These are phyloP conservation scores for Drosophila yooni DNA, from an alignment of 2,888 invertebrate genomes.

Conservation along the genomic window DNA sequence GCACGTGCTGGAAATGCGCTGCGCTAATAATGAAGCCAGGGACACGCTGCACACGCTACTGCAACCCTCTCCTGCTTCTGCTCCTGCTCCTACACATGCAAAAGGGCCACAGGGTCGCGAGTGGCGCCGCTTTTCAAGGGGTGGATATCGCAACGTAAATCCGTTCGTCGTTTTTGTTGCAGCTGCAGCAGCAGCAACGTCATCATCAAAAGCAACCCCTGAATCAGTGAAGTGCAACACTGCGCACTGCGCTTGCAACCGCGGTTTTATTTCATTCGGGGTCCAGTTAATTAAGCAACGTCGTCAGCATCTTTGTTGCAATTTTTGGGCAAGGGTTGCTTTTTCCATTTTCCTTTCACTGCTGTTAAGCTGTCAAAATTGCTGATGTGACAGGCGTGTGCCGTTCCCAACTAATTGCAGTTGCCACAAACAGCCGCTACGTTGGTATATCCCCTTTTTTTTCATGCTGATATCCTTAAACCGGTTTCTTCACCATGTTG, in stretches of 20 bases:
- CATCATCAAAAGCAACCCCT: conserved; percentile 56
- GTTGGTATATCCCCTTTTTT: conserved; percentile 10
- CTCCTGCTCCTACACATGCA: conserved; percentile 7
- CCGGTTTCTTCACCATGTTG: conserved; percentile 41
- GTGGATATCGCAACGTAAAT: conserved; percentile 56
- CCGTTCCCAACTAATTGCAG: conserved; percentile 74
- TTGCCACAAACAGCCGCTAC: conserved; percentile 44
- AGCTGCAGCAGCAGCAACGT: conserved; percentile 61
- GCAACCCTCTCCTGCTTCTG: conserved; percentile 46
- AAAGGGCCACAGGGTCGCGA: conserved; percentile 50
- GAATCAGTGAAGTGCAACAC: conserved; percentile 46
- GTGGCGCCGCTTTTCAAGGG: conserved; percentile 51
- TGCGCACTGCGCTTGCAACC: conserved; percentile 57
- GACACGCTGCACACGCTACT: conserved; percentile 47
- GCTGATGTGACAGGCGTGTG: conserved; percentile 68
- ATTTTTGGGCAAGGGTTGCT: conserved; percentile 61
- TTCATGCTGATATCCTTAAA: conserved; percentile 28
- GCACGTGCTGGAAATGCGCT: conserved; percentile 70
- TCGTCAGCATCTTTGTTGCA: conserved; percentile 73
- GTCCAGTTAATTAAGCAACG: conserved; percentile 70
- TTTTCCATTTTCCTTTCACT: not conserved
- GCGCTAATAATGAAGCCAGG: conserved; percentile 70
- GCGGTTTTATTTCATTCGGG: conserved; percentile 14
- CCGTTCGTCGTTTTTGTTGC: conserved; percentile 46
- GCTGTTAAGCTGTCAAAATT: conserved; percentile 67